Percentiles rank a stretch among this genome's conserved stretches.
These are phyloP conservation scores for Peromyscus eremicus DNA, from an alignment of 2,797 vertebrate species.

Conservation along the genomic window DNA sequence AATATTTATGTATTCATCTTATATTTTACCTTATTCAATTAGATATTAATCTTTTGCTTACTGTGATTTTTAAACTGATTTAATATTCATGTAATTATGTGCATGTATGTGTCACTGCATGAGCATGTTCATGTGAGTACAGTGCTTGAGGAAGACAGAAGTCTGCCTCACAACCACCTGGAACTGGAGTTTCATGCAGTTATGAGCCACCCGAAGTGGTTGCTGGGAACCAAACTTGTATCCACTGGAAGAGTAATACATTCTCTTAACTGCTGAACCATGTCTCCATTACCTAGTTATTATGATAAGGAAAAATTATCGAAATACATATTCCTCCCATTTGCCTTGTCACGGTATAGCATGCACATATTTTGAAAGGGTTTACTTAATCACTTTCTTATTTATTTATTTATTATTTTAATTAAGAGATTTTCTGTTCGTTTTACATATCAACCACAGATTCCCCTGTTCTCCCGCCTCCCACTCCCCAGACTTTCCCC, in stretches of 20 bases:
- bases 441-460: too few species aligned
- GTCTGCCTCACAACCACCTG: background rate
- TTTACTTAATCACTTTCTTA: background rate
- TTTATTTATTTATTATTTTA: too few species aligned
- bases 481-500: too few species aligned
- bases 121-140: background rate
- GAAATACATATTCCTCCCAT: background rate
- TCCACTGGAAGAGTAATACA: background rate
- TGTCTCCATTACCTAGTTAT: background rate
- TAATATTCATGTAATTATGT: background rate
- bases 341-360: background rate
- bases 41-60: background rate
- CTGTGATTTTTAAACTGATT: background rate
- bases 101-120: background rate
- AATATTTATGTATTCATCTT: background rate
- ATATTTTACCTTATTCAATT: background rate
- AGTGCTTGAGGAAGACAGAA: background rate
- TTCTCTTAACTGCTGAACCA: background rate
- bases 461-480: too few species aligned
- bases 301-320: background rate
- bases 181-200: background rate
- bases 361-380: background rate
- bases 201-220: background rate
- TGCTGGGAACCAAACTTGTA: too few species aligned
- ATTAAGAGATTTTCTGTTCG: too few species aligned